phyloP scores from a whole-genome alignment of 2,797 vertebrate species.

The Sphaeramia orbicularis region DNA sequence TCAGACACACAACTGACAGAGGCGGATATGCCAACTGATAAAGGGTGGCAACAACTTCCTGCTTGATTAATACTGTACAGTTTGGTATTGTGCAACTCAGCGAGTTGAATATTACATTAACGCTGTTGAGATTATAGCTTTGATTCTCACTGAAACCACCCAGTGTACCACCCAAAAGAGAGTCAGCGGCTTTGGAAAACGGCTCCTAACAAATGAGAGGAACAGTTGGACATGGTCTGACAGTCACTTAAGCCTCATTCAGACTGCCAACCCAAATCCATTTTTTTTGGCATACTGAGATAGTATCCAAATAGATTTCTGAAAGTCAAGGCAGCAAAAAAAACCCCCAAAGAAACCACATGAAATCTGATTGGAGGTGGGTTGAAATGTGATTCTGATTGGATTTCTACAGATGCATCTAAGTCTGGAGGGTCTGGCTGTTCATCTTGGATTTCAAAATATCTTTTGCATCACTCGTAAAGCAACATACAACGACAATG shows the following conservation, averaged over 20 bases:
- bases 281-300: no score
- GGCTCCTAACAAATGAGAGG: slow-evolving; percentile 1
- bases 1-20: slow-evolving; percentile 57
- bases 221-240: slow-evolving; percentile 6
- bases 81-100: slow-evolving; percentile 50
- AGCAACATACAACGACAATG: no score
- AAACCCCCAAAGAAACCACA: no score
- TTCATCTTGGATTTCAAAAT: no score
- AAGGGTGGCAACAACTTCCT: slow-evolving; percentile 62
- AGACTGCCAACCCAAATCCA: no score
- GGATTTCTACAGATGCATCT: no score
- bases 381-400: no score
- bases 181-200: neutral
- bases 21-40: slow-evolving; percentile 58
- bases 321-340: no score
- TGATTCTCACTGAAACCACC: slow-evolving; percentile 28
- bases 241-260: neutral
- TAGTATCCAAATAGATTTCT: no score
- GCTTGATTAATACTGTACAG: slow-evolving; percentile 65
- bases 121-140: slow-evolving; percentile 32
- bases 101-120: slow-evolving; percentile 9
- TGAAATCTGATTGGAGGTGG: no score
- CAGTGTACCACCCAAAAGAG: neutral
- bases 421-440: no score
- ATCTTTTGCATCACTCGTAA: no score